phyloP scores from a whole-genome alignment of 2,888 invertebrate genomes.

The Thereva nobilitata region DNA sequence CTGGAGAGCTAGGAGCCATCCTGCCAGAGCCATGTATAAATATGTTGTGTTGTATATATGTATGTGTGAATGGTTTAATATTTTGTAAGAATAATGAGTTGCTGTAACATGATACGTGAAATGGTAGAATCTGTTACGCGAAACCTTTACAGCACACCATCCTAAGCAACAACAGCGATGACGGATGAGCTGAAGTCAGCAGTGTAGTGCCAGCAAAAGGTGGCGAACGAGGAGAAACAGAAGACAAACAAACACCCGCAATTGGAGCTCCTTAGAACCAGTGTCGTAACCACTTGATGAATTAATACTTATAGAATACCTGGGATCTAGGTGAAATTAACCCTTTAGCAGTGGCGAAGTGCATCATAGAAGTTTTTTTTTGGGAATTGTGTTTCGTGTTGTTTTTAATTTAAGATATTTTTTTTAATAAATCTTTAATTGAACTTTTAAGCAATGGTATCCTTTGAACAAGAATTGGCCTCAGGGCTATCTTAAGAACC shows the following conservation, averaged over 20 bases:
- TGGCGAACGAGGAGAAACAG: not conserved
- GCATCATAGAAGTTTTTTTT: no score
- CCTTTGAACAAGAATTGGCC: no score
- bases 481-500: no score
- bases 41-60: slow-evolving; percentile 14
- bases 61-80: slow-evolving; percentile 44
- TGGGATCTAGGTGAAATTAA: no score
- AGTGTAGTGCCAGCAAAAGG: slow-evolving; percentile 2
- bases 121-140: slow-evolving; percentile 45
- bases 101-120: slow-evolving; percentile 46
- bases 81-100: slow-evolving; percentile 47
- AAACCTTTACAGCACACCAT: slow-evolving; percentile 42
- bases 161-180: slow-evolving; percentile 24
- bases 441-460: no score
- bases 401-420: no score
- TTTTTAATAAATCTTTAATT: no score
- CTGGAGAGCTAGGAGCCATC: slow-evolving; percentile 25
- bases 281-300: no score
- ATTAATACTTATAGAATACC: no score
- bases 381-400: no score
- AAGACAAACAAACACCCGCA: not conserved
- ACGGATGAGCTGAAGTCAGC: not conserved
- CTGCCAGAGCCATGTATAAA: slow-evolving; percentile 4
- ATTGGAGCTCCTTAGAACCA: not conserved
- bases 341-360: no score